phyloP scores from a whole-genome alignment of 2,888 invertebrate species.

The Mimachlamys varia region DNA sequence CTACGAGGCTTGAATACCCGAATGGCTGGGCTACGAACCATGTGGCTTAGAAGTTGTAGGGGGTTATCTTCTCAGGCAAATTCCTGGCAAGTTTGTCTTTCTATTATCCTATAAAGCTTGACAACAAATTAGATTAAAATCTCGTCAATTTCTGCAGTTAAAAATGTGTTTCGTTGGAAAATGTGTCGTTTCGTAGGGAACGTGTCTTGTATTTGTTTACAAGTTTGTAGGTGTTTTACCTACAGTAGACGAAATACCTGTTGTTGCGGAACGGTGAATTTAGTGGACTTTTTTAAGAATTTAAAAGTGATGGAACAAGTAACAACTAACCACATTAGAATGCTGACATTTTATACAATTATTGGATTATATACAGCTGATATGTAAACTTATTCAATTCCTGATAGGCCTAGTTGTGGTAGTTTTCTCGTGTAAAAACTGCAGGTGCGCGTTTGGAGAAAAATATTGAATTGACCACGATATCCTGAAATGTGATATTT shows the following conservation, averaged over 20 bases:
- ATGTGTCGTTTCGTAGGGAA: not conserved
- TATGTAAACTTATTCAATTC: not conserved
- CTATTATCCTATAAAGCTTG: slow-evolving; percentile 13
- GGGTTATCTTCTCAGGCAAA: slow-evolving; percentile 21
- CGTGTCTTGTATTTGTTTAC: not conserved
- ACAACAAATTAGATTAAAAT: slow-evolving; percentile 31
- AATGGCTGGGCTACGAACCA: slow-evolving; percentile 30
- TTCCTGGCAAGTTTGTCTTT: slow-evolving; percentile 32
- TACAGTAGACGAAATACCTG: slow-evolving; percentile 6
- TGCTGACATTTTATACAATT: not conserved
- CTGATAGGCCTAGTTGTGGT: too few relatives aligned
- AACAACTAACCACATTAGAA: not conserved
- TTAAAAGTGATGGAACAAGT: not conserved
- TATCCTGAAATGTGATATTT: not conserved
- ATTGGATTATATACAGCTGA: not conserved
- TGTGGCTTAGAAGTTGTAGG: slow-evolving; percentile 32
- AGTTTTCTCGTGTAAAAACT: not conserved
- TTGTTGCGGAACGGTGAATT: slow-evolving; percentile 22
- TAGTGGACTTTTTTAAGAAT: not conserved
- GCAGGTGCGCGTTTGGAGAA: not conserved
- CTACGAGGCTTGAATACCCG: not conserved
- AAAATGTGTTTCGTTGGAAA: slow-evolving; percentile 1
- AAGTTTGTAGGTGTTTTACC: not conserved
- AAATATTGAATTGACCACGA: not conserved
- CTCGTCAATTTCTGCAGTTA: slow-evolving; percentile 12